Base-by-base conservation (phyloP, 2,888 invertebrate species). In the Embidobia sp. region DNA sequence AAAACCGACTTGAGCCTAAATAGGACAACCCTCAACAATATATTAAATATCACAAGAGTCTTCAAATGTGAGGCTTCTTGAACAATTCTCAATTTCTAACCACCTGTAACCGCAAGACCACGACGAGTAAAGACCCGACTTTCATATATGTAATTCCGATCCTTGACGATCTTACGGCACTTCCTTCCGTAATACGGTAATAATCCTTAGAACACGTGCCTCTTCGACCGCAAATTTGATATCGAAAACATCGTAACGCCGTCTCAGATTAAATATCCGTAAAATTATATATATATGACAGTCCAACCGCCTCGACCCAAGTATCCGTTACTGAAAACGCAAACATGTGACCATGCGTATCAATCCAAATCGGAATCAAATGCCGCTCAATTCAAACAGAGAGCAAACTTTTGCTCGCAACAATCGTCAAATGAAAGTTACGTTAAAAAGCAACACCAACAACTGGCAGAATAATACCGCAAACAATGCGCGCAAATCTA, bases 31-130 rank as follows among this genome's bases (percentile, higher is more conserved):
- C 37, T 11, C 2, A 48, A 27, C 15, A 13, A 57, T 13, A 53
- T 61, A 61, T 61, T 46, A 42, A 57, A 33, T 70, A 46, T 53
- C 46, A 46, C 37, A 70, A 44, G 22, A 63, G 44, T 59, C 22
- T 53, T 53, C 37, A 13, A 55, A 11, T 18, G 26, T 18, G 48
- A 16, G 92, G 91, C 63, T 91, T 87, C 26, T 87, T 80, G 79
- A 92, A 92, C 59, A 53, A 51, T 46, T 27, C 63, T 64, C 77
- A 64, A 78, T 77, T 76, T 77, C 77, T 57, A 69, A 59, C 78
- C 79, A 83, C 77, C 80, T 77, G 79, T 78, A 79, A 82, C 86
- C 86, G 69, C 86, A 85, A 81, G 67, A 78, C 79, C 81, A 79
- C 84, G 83, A 55, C 26, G 82, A 64, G 59, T n/a, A n/a, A n/a